A percentile compares a stretch with the other conserved stretches of the same genome.
Evolutionary conservation across 2,113 vertebrate genomes (phyloP).

Genomic region (human (Homo sapiens)): GRCh38 chr5:180592501-180593000

Average conservation of each 20-base stretch:
- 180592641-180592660: too few species aligned
- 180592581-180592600: not conserved
- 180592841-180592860: too few species aligned
- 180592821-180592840: not conserved
- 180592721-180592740: not conserved
- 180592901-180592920: too few species aligned
- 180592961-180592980: too few species aligned
- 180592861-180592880: too few species aligned
- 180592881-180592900: too few species aligned
- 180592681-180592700: not conserved
- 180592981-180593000: too few species aligned
- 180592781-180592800: too few species aligned
- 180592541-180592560: not conserved
- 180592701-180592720: not conserved
- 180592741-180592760: not conserved
- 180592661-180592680: too few species aligned
- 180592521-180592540: not conserved
- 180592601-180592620: not conserved
- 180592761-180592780: not conserved
- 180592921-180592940: too few species aligned
- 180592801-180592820: not conserved
- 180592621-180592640: not conserved
- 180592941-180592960: too few species aligned
- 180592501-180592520: rapidly evolving
- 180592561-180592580: not conserved